Base-by-base conservation (phyloP, 2,888 invertebrate species). In the Xestia ashworthii region DNA sequence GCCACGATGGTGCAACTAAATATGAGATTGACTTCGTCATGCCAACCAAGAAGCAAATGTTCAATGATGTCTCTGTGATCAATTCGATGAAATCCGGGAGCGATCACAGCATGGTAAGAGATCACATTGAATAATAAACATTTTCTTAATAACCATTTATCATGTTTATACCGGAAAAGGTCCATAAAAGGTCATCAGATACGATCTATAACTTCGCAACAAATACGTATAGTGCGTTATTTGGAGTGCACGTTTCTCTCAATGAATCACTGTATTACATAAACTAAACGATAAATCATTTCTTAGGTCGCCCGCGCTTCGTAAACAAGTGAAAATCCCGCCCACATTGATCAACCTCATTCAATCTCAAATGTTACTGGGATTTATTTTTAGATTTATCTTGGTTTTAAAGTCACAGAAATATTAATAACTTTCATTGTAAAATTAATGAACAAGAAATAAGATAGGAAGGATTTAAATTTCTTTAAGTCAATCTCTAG, bases 201-300 rank as follows among this genome's bases (percentile, higher is more conserved):
- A 38, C 12, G 16, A 64, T 78, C 41, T 50, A 62, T 46, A 71
- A 50, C n/a, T 19, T 14, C 5, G 38, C 9, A 46, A 11, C 32
- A 48, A 74, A 71, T 55, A 71, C 32, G 19, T 48, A 1, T 38
- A 65, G 2, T 38, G 16, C 74, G 71, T 50, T 65, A 74, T 84
- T 80, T 76, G 9, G 67, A 72, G 62, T 71, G 41, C 50, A 65
- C 55, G 68, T 88, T 86, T 85, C 75, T 84, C 85, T 70, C 77
- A 83, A 79, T 83, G 79, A 87, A 76, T 87, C 76, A 81, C 66
- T 58, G 38, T 66, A 58, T 87, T 85, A 87, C 81, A 80, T 87
- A 85, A 87, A 76, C 22, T 58, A 48, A 55, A 68, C 68, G 68
- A 65, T 68, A 72, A 78, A 79, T 83, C 74, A 85, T 80, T 83